phyloP scores from a whole-genome alignment of 2,888 invertebrate genomes.

The Lasioglossum morio region DNA sequence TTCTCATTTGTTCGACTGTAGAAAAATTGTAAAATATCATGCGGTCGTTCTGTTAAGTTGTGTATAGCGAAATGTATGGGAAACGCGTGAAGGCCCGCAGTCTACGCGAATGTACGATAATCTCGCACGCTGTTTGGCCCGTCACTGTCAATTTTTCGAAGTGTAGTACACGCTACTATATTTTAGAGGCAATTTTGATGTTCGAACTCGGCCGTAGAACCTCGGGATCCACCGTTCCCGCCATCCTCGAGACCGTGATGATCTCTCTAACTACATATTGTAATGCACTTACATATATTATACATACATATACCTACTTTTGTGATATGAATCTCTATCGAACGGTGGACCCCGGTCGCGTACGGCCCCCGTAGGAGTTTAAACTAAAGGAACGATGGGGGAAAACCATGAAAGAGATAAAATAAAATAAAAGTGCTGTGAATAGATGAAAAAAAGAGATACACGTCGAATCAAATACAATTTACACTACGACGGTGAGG shows the following conservation, averaged over 20 bases:
- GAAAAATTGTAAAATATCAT: not conserved
- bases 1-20: not conserved
- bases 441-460: conserved; percentile 60
- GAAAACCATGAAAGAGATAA: not conserved
- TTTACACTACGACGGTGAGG: conserved; percentile 40
- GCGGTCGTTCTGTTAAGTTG: not conserved
- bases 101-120: conserved; percentile 41
- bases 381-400: not conserved
- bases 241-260: conserved; percentile 56
- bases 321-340: conserved; percentile 70
- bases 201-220: conserved; percentile 46
- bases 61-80: not conserved
- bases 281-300: conserved; percentile 54
- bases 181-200: conserved; percentile 73
- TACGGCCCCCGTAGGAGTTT: conserved; percentile 46
- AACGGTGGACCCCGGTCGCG: conserved; percentile 63
- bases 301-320: conserved; percentile 54
- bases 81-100: not conserved
- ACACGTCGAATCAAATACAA: conserved; percentile 61
- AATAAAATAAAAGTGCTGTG: conserved; percentile 72
- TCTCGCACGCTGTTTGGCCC: conserved; percentile 64
- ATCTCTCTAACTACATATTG: conserved; percentile 62
- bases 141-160: conserved; percentile 72
- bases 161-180: conserved; percentile 71
- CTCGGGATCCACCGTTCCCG: conserved; percentile 56